Base-by-base conservation (phyloP, 2,888 invertebrate genomes). In the Harpagoxenus sublaevis region DNA sequence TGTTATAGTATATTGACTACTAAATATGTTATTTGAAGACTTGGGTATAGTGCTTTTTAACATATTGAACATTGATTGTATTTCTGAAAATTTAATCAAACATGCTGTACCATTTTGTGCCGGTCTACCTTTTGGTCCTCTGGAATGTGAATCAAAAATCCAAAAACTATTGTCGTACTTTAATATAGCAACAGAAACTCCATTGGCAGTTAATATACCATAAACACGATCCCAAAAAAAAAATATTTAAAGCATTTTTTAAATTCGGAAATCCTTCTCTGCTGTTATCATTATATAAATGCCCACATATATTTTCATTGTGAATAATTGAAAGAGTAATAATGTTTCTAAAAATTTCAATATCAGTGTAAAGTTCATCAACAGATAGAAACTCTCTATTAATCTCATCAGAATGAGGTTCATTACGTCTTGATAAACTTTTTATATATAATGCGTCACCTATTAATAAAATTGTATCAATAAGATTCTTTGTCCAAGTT, bases 241-340 rank as follows among this genome's bases (percentile, higher is more conserved):
- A 65, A 23, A 65, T 23, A 39, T 23, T 10, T 23, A 65, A 65
- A 65, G 12, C 39, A 65, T 65, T 65, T 39, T 39, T 42, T 1
- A 39, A 65, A n/a, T 39, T 65, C 12, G 63, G 39, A 65, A 65
- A 65, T 65, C 6, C 63, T 63, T 63, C 10, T n/a, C 2, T 12
- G 3, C 39, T 65, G 5, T 65, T 65, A 6, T 65, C n/a, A n/a
- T 65, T 65, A 65, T 65, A 23, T 65, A 65, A 23, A 65, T 62
- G 62, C 1, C 35, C 63, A 6, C 5, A 65, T 45, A 65, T 45
- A 0, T 8, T 66, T 15, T 15, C 6, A 12, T 42, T 23, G 0
- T 66, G 3, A 28, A 8, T 66, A 1, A 42, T 65, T 12, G 3
- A 65, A 23, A 45, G 23, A 12, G 12, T 66, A 28, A 66, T 66